phyloP scores from a whole-genome alignment of 2,113 vertebrate species.

The Struthidea cinerea region DNA sequence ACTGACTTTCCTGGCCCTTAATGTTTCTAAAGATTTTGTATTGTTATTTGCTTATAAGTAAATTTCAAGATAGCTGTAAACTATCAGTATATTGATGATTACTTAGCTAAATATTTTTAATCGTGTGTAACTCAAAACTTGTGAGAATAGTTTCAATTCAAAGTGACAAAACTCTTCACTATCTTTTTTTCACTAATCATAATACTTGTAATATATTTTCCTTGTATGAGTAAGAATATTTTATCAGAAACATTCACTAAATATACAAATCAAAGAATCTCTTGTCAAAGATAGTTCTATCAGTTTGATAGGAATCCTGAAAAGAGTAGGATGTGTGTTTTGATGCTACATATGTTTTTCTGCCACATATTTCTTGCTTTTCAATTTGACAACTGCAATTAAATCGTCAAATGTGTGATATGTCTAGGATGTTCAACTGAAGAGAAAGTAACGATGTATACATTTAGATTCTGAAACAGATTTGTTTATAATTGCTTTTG shows the following conservation, averaged over 20 bases:
- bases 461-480: not conserved
- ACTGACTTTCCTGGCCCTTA: not conserved
- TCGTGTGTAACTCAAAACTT: not conserved
- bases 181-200: not conserved
- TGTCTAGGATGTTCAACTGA: not conserved
- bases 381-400: not conserved
- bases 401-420: not conserved
- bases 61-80: not conserved
- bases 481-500: not conserved
- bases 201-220: not conserved
- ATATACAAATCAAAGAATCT: not conserved
- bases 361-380: not conserved
- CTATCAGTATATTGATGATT: not conserved
- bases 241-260: not conserved
- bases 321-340: not conserved
- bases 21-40: not conserved
- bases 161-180: not conserved
- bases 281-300: not conserved
- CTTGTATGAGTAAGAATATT: not conserved
- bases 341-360: not conserved
- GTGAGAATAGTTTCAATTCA: not conserved
- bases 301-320: fast-evolving
- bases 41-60: fast-evolving
- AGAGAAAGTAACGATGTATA: not conserved
- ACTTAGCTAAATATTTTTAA: not conserved